phyloP scores from a whole-genome alignment of 2,113 vertebrate genomes.

The Carassius carassius region DNA sequence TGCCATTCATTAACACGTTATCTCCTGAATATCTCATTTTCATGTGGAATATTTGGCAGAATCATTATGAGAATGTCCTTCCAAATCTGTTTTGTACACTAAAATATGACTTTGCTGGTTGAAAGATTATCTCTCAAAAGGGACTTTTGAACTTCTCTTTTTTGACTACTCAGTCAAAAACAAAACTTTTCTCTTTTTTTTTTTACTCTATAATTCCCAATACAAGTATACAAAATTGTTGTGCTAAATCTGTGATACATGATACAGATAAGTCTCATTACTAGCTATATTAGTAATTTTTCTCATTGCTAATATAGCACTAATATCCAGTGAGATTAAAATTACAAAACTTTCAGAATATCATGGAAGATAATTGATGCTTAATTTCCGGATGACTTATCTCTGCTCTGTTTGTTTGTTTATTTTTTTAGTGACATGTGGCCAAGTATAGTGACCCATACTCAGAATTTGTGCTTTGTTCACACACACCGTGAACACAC shows the following conservation, averaged over 20 bases:
- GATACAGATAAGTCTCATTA: too few relatives aligned
- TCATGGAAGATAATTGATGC: background rate
- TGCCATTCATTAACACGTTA: background rate
- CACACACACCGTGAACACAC: too few relatives aligned
- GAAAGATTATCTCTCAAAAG: slow-evolving; percentile 1
- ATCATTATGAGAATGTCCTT: background rate
- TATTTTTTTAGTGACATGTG: too few relatives aligned
- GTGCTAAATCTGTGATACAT: too few relatives aligned
- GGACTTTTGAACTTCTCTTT: background rate
- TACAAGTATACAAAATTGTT: too few relatives aligned
- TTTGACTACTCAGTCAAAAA: too few relatives aligned
- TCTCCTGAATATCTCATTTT: background rate
- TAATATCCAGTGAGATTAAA: background rate
- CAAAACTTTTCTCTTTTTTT: too few relatives aligned
- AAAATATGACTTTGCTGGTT: background rate
- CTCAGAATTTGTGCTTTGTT: too few relatives aligned
- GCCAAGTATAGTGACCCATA: too few relatives aligned
- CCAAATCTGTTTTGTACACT: background rate
- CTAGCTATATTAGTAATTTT: too few relatives aligned
- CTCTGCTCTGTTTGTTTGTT: background rate
- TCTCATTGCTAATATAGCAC: too few relatives aligned
- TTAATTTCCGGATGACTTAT: background rate
- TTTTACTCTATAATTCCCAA: too few relatives aligned
- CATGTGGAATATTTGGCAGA: background rate
- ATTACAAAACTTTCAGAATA: background rate